A percentile compares a stretch with the other conserved stretches of the same genome.
Conservation (phyloP, 2,113 vertebrate species). For the Antechinus stuartii region DNA sequence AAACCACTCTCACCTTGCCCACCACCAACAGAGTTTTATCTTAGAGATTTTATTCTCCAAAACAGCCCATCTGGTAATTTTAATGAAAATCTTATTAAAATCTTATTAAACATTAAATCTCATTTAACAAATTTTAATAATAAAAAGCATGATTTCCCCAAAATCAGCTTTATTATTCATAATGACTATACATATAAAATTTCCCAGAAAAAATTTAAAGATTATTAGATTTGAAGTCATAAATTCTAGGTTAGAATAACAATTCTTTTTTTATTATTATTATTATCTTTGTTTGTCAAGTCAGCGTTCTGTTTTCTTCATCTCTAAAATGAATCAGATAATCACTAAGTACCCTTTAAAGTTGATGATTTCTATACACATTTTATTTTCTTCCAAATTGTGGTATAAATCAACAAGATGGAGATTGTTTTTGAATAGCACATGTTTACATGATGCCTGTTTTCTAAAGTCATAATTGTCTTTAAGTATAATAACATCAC, state of each 20-base stretch:
- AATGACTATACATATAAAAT: not conserved
- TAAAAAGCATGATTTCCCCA: not conserved
- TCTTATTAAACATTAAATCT: not conserved
- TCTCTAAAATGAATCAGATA: not conserved
- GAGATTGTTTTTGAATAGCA: not conserved
- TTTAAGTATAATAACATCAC: not conserved
- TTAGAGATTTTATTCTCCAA: not conserved
- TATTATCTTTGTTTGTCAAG: not conserved
- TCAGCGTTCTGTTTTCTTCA: not conserved
- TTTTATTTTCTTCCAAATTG: conserved; percentile 24
- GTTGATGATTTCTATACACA: not conserved
- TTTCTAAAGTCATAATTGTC: not conserved
- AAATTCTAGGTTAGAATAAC: not conserved
- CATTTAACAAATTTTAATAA: not conserved
- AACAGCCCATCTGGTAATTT: not conserved
- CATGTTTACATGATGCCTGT: not conserved
- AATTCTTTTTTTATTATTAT: not conserved
- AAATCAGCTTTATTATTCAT: not conserved
- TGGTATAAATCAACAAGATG: not conserved
- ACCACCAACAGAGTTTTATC: not conserved
- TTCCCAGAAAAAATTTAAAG: not conserved
- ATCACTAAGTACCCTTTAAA: not conserved
- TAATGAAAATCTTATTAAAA: not conserved
- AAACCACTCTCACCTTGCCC: not conserved
- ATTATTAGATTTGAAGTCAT: not conserved